Base-by-base conservation (phyloP, 2,113 vertebrate genomes). In the Ornithorhynchus anatinus region DNA sequence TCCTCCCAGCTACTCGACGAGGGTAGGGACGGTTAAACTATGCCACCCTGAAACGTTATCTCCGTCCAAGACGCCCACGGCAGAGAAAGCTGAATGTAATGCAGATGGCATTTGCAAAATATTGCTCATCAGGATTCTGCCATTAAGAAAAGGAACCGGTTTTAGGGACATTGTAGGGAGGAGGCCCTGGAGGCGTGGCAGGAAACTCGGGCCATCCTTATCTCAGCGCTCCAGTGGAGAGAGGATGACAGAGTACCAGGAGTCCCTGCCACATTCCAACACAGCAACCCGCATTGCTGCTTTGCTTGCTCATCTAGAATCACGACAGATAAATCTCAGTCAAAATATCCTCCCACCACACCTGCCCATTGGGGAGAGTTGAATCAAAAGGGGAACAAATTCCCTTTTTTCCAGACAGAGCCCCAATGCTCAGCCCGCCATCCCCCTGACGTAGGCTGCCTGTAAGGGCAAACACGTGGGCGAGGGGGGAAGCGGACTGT, bases 321-420 rank as follows among this genome's bases (percentile, higher is more conserved):
- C 83, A 80, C 75, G 61, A 1, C 31, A 80, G 50, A 88, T 76
- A 84, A 69, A 79, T 64, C 59, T 61, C 78, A 75, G 74, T 69
- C 78, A 86, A 85, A 86, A 68, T 64, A 71, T 52, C 74, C 76
- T 69, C 77, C 86, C 84, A 82, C 84, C 79, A 59, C 62, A 74
- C 86, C 86, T 14, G 39, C 45, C 78, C 71, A 58, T 45, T 81
- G 61, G 53, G 38, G 59, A 71, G 73, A 73, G 45, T 61, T 68
- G 59, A 53, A 70, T 80, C 71, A 68, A n/a, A n/a, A n/a, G 61
- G 27, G 54, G 44, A 76, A 80, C n/a, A n/a, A n/a, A n/a, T n/a
- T n/a, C n/a, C n/a, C n/a, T n/a, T n/a, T n/a, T n/a, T n/a, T n/a
- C n/a, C n/a, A n/a, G n/a, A n/a, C n/a, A n/a, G n/a, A n/a, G n/a